Evolutionary conservation across 1,140 invertebrate genomes (phyloP), one percentile per base, ranked within the genome.

Genomic region (Sycobia sp.): DNA sequence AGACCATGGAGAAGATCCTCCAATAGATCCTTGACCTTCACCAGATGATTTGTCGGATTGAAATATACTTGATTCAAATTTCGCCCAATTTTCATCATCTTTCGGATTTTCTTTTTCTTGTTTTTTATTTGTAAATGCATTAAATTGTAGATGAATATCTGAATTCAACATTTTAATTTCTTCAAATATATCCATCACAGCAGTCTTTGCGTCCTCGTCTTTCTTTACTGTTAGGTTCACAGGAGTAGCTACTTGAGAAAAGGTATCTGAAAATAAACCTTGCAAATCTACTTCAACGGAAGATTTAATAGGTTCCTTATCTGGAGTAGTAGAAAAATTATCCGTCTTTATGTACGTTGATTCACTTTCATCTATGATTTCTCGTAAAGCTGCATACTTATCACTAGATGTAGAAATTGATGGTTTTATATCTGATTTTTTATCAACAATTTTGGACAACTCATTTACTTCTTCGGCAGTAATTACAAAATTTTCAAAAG

Each of bases 1-100:
- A 1, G 90, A 92, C 86, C 90, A 91, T 0, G 89, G 89, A 2
- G 89, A 90, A 7, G 86, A 84, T 44, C 82, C 85, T 41, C 86
- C 85, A 70, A 82, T 77, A 5, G 75, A 82, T 75, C 75, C 76
- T 69, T 74, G 77, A 59, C 65, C 78, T 65, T 77, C 81, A 67
- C 65, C 78, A 51, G 58, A 77, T 63, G 72, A 79, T 76, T 74
- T 80, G 62, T 80, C 73, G 9, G 71, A 70, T 44, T 73, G 69
- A 27, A 78, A 77, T 8, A 76, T 60, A 22, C 71, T 72, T 0
- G 75, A 72, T 44, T 84, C 82, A 69, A 85, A 85, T 46, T 84
- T 84, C 0, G 82, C 81, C 83, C 83, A 84, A 27, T 77, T 81
- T 7, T 73, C 70, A 1, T 80, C 76, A 4, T 82, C 73, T 49